Percentiles rank a stretch among this genome's conserved stretches.
These are phyloP conservation scores for Ladona fulva DNA, from an alignment of 1,140 invertebrate genomes.

Conservation along the genomic window DNA sequence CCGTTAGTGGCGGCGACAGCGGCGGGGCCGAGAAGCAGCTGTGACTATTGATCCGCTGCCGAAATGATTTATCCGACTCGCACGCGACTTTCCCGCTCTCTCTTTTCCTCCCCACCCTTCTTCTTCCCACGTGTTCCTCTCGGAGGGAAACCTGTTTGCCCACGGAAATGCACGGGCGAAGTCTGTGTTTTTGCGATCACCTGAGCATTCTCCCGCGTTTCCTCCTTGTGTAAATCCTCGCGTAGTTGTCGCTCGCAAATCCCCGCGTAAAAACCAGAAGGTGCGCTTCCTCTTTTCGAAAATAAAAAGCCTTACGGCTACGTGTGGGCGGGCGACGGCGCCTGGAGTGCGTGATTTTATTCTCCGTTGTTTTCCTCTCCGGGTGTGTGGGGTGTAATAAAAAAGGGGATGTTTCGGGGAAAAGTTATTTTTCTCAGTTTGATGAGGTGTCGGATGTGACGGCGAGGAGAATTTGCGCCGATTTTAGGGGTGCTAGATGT, in stretches of 20 bases:
- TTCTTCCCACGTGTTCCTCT: not conserved
- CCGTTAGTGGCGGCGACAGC: not conserved
- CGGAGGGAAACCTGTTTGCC: not conserved
- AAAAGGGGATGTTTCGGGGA: too few species aligned
- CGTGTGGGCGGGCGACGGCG: too few species aligned
- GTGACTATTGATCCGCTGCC: conserved; percentile 2
- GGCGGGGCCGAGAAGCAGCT: not conserved
- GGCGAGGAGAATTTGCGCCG: too few species aligned
- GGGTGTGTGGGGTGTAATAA: too few species aligned
- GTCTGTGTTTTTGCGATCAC: not conserved
- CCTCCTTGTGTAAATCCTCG: not conserved
- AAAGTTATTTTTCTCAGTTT: too few species aligned
- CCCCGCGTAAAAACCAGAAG: not conserved
- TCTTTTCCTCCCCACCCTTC: not conserved
- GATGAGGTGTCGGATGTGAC: too few species aligned
- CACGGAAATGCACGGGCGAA: not conserved
- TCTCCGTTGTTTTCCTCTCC: too few species aligned
- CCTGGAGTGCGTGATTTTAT: too few species aligned
- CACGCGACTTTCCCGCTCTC: not conserved
- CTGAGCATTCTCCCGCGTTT: not conserved
- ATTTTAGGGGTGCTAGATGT: too few species aligned
- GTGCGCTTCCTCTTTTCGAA: too few species aligned
- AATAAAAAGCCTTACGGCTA: too few species aligned
- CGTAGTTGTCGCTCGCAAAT: not conserved
- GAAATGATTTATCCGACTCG: not conserved